Evolutionary conservation across 2,888 invertebrate species (phyloP).

Genomic region (Andrena dorsata): DNA sequence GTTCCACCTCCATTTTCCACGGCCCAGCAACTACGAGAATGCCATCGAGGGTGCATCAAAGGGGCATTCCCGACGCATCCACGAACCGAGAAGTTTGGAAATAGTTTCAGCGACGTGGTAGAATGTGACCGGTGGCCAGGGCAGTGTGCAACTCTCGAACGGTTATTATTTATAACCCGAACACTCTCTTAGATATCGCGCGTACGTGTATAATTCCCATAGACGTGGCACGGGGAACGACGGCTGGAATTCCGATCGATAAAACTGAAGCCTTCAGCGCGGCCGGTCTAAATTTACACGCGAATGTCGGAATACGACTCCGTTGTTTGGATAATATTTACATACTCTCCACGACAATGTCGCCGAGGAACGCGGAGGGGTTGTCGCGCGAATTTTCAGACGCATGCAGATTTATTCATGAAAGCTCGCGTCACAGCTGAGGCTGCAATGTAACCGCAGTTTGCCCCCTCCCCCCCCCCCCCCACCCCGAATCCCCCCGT

Average conservation of each 20-base stretch:
- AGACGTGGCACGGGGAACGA: constrained; percentile 1
- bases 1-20: neutral
- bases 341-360: constrained; percentile 42
- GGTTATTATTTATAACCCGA: constrained; percentile 40
- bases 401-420: constrained; percentile 64
- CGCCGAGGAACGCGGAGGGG: neutral
- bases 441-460: constrained; percentile 25
- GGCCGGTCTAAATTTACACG: constrained; percentile 58
- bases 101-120: constrained; percentile 21
- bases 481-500: no score
- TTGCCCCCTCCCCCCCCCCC: neutral
- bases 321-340: constrained; percentile 64
- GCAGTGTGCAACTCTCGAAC: neutral
- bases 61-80: constrained; percentile 8
- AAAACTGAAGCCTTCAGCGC: constrained; percentile 31
- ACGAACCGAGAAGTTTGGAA: constrained; percentile 35
- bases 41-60: constrained; percentile 9
- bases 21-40: neutral
- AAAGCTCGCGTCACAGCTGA: constrained; percentile 13
- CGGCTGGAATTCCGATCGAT: constrained; percentile 44
- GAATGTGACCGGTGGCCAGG: neutral
- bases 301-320: constrained; percentile 43
- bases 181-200: constrained; percentile 24
- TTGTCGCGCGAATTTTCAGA: constrained; percentile 43
- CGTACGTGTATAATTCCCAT: constrained; percentile 25